Conservation (phyloP, 1,140 invertebrate genomes). For the Macrosteles quadrilineatus region DNA sequence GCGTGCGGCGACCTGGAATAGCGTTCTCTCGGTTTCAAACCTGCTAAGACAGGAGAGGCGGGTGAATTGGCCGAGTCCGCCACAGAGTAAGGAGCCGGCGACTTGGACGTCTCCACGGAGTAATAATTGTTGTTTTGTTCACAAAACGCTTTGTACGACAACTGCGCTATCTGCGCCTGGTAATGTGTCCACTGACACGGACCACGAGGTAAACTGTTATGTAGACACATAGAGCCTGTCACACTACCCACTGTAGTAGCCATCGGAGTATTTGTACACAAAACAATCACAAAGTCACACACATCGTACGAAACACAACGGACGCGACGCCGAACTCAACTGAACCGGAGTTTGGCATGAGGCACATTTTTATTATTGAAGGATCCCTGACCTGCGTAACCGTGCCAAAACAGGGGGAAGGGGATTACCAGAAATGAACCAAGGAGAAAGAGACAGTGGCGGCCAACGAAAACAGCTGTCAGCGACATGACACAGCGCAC, state of each 20-base stretch:
- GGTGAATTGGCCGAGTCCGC: no score
- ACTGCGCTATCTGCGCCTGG: conserved; percentile 14
- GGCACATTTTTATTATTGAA: no score
- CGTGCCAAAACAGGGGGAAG: no score
- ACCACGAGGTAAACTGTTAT: not conserved
- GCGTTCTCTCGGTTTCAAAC: not conserved
- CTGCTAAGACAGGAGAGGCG: not conserved
- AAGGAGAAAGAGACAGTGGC: no score
- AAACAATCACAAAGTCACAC: no score
- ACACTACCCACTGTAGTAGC: conserved; percentile 23
- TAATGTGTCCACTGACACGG: conserved; percentile 26
- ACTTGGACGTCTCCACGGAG: not conserved
- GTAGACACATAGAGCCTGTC: conserved; percentile 10
- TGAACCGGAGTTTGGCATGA: no score
- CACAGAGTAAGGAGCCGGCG: not conserved
- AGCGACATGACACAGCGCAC: no score
- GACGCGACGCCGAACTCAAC: no score
- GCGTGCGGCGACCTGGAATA: conserved; percentile 24
- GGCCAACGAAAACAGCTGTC: no score
- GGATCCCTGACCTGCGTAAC: no score
- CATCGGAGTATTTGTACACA: conserved; percentile 13
- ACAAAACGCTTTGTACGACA: conserved; percentile 8
- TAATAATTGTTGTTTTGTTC: not conserved
- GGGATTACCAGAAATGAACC: no score
- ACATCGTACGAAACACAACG: no score